Percentiles rank a stretch among this genome's conserved stretches.
Evolutionary conservation across 2,888 invertebrate species (phyloP).

Genomic region (Apamea crenata): DNA sequence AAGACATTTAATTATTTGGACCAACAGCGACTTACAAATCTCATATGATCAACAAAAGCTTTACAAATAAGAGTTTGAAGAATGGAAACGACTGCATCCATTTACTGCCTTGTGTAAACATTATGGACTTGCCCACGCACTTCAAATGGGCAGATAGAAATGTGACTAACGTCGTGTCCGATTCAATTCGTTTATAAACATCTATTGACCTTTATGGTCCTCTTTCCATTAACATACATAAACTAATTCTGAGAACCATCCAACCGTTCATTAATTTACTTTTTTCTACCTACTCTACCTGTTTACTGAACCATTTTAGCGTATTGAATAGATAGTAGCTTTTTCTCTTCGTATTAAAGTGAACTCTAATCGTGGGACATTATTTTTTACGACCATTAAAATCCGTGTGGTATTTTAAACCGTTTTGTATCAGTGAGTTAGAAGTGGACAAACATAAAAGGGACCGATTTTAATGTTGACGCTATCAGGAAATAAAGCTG

Average conservation of each 20-base stretch:
- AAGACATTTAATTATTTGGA: conserved; percentile 74
- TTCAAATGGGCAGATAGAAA: conserved; percentile 71
- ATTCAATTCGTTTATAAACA: conserved; percentile 76
- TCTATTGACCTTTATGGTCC: conserved; percentile 76
- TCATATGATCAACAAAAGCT: conserved; percentile 73
- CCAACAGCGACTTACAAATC: conserved; percentile 73
- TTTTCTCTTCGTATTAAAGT: conserved; percentile 72
- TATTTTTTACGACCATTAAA: conserved; percentile 78
- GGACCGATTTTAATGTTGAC: conserved; percentile 70
- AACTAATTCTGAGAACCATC: conserved; percentile 75
- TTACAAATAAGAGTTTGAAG: conserved; percentile 73
- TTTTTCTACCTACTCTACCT: conserved; percentile 72
- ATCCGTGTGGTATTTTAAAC: conserved; percentile 78
- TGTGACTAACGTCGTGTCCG: conserved; percentile 71
- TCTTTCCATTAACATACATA: conserved; percentile 78
- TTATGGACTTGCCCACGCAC: conserved; percentile 70
- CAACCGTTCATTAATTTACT: conserved; percentile 74
- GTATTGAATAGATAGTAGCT: conserved; percentile 76
- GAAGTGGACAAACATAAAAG: conserved; percentile 72
- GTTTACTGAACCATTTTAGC: conserved; percentile 72
- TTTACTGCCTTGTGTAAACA: conserved; percentile 71
- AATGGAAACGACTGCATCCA: conserved; percentile 71
- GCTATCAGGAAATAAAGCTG: conserved; percentile 57
- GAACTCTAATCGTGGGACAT: conserved; percentile 76
- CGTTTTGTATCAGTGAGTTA: conserved; percentile 68